These are phyloP conservation scores for Lemur catta DNA, from an alignment of 2,797 vertebrate genomes.

Conservation along the genomic window DNA sequence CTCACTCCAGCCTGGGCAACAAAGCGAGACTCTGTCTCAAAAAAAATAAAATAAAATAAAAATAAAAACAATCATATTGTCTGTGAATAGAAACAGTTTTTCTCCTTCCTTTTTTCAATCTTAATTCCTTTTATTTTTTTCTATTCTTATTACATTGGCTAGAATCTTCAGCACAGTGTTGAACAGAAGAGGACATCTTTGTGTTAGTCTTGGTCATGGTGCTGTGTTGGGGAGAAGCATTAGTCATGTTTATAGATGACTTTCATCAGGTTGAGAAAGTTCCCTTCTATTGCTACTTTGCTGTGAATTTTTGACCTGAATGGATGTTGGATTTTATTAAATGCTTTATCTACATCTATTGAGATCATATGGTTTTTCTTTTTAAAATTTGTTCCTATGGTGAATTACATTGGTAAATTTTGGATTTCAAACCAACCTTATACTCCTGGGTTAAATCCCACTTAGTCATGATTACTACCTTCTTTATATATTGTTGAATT, in stretches of 20 bases:
- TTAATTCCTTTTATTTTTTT: not conserved
- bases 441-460: not conserved
- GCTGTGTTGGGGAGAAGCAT: not conserved
- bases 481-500: not conserved
- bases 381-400: not conserved
- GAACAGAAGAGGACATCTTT: not conserved
- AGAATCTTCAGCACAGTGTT: not conserved
- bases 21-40: too few species aligned
- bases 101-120: not conserved
- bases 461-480: not conserved
- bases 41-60: too few species aligned
- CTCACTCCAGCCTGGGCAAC: too few species aligned
- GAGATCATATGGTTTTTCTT: not conserved
- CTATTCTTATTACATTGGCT: not conserved
- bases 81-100: not conserved
- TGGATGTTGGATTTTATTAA: not conserved
- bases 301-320: not conserved
- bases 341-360: not conserved
- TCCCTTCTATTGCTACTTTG: not conserved
- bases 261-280: not conserved
- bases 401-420: slow-evolving; percentile 30
- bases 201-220: not conserved
- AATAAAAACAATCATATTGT: not conserved
- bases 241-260: not conserved
- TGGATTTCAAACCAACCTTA: slow-evolving; percentile 40